Base-by-base conservation (phyloP, 2,888 invertebrate species). In the Heterodera filipjevi region DNA sequence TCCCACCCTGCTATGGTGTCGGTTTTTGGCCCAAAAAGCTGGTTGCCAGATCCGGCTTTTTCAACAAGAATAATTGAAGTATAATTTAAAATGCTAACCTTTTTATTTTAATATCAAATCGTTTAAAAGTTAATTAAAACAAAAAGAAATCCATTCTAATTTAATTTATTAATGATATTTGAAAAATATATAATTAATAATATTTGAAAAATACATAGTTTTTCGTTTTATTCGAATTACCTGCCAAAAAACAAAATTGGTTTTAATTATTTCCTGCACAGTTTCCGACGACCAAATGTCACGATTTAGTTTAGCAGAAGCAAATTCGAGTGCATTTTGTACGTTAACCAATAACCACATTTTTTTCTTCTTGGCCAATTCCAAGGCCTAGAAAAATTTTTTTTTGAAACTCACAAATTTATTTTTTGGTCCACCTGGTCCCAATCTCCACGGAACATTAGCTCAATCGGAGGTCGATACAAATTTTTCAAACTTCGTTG, bases 231-330 rank as follows among this genome's bases (percentile, higher is more conserved):
- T 46, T 46, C 16, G 19, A 78, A 79, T 19, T 85, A 92, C 92
- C 92, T 93, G 93, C 92, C 93, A 93, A 84, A 93, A 91, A 27
- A 93, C 89, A 87, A 93, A 93, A 87, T 93, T 92, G 77, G 92
- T 91, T 71, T 91, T 91, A 30, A 93, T 90, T 79, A 93, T 90
- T 77, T 91, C 91, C 81, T 92, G 92, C 10, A 93, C 91, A 79
- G 92, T 91, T 68, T 90, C 89, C 83, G 92, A 92, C 19, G 93
- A 92, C 93, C 93, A 93, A 1, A 93, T 92, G 87, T 93, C 93
- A 68, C 85, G 80, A 71, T 87, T 87, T 71, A 93, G 90, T 16
- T 92, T 91, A 89, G 93, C 93, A 83, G 93, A 93, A 35, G 92
- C 90, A 88, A 93, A 93, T 89, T 93, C 92, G 84, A 92, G 91